phyloP scores from a whole-genome alignment of 2,797 vertebrate species.

The Astyanax mexicanus region DNA sequence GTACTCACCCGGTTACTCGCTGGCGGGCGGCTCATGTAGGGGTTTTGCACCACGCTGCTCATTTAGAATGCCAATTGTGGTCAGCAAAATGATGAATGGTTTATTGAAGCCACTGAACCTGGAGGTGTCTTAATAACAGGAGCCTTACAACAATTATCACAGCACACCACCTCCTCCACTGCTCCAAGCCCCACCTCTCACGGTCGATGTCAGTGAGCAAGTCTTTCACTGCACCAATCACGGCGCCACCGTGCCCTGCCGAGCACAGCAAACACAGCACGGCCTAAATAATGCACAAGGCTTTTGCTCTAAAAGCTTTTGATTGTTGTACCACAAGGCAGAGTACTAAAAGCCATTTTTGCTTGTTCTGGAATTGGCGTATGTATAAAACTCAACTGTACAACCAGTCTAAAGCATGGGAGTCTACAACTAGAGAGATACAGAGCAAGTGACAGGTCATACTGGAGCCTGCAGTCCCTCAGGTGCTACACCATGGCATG shows the following conservation, averaged over 20 bases:
- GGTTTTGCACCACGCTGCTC: slow-evolving; percentile 76
- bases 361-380: slow-evolving; percentile 47
- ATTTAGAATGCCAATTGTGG: slow-evolving; percentile 54
- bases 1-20: slow-evolving; percentile 83
- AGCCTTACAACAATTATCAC: slow-evolving; percentile 70
- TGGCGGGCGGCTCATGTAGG: slow-evolving; percentile 74
- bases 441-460: neutral
- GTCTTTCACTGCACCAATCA: slow-evolving; percentile 78
- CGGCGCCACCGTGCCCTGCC: slow-evolving; percentile 68
- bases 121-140: slow-evolving; percentile 66
- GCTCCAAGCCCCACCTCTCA: slow-evolving; percentile 54
- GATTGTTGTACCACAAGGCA: slow-evolving; percentile 62
- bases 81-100: slow-evolving; percentile 37
- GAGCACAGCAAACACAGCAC: slow-evolving; percentile 70
- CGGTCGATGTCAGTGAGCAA: slow-evolving; percentile 67
- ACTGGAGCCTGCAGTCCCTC: neutral
- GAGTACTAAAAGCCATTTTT: slow-evolving; percentile 53
- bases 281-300: slow-evolving; percentile 89
- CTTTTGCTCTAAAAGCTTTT: slow-evolving; percentile 81
- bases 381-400: slow-evolving; percentile 34
- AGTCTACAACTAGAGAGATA: neutral
- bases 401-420: neutral
- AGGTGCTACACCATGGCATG: neutral
- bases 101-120: slow-evolving; percentile 30
- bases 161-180: slow-evolving; percentile 39